These are phyloP conservation scores for Tupaia tana DNA, from an alignment of 2,113 vertebrate species.

Conservation along the genomic window DNA sequence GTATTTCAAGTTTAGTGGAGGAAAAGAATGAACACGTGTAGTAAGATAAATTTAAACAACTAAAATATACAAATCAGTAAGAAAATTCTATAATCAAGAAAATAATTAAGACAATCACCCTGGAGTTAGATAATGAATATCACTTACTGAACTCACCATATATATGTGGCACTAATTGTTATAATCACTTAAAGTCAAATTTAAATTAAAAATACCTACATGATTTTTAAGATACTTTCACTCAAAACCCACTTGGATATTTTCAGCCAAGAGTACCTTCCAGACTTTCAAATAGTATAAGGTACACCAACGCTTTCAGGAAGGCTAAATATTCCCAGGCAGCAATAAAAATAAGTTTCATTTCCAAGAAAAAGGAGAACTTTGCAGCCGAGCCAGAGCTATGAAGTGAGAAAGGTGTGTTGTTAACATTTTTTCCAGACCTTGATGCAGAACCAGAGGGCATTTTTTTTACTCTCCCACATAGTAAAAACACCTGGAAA, in stretches of 20 bases:
- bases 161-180: not conserved
- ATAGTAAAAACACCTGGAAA: conserved; percentile 76
- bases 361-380: conserved; percentile 78
- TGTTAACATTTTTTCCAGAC: conserved; percentile 76
- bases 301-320: conserved; percentile 44
- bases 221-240: not conserved
- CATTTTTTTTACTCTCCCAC: conserved; percentile 45
- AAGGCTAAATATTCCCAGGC: conserved; percentile 64
- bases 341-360: conserved; percentile 78
- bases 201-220: not conserved
- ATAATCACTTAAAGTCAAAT: not conserved
- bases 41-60: not conserved
- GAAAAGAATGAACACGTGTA: not conserved
- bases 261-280: conserved; percentile 31
- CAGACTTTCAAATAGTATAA: conserved; percentile 58
- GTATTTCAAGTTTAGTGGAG: conserved; percentile 10
- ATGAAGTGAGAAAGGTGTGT: conserved; percentile 67
- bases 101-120: not conserved
- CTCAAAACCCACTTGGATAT: conserved; percentile 29
- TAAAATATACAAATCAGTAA: conserved; percentile 5
- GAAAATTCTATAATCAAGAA: conserved; percentile 35
- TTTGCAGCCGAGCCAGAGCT: conserved; percentile 45
- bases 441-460: conserved; percentile 1
- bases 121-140: not conserved
- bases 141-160: not conserved